phyloP scores from a whole-genome alignment of 2,797 vertebrate genomes.

The Falco concolor region DNA sequence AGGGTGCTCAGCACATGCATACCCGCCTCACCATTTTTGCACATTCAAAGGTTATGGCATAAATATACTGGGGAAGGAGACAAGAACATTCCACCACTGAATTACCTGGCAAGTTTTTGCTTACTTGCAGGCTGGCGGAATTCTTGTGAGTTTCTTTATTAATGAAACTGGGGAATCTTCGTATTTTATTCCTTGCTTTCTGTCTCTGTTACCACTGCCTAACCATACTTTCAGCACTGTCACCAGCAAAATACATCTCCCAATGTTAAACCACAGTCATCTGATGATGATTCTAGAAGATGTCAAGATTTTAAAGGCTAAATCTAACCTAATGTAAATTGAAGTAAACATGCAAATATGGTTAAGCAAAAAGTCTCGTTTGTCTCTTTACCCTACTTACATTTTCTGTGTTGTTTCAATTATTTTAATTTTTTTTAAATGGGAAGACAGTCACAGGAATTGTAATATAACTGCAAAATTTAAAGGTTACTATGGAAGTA shows the following conservation, averaged over 20 bases:
- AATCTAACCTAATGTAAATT: not conserved
- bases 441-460: not conserved
- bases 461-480: constrained; percentile 1
- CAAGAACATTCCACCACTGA: not conserved
- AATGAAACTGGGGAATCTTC: not conserved
- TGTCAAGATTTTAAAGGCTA: not conserved
- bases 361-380: not conserved
- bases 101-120: not conserved
- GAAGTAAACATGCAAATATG: not conserved
- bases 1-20: no score
- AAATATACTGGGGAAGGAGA: not conserved
- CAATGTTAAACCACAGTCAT: not conserved
- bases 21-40: not conserved
- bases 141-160: not conserved
- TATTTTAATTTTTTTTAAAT: not conserved
- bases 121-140: not conserved
- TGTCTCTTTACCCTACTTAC: not conserved
- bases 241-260: not conserved
- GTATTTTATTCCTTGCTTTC: not conserved
- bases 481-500: not conserved
- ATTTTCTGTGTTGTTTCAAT: not conserved
- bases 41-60: not conserved
- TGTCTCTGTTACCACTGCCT: not conserved
- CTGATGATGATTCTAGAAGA: not conserved
- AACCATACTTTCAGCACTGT: not conserved